Evolutionary conservation across 2,797 vertebrate species (phyloP).

Genomic region (Melanotaenia pygmaea): DNA sequence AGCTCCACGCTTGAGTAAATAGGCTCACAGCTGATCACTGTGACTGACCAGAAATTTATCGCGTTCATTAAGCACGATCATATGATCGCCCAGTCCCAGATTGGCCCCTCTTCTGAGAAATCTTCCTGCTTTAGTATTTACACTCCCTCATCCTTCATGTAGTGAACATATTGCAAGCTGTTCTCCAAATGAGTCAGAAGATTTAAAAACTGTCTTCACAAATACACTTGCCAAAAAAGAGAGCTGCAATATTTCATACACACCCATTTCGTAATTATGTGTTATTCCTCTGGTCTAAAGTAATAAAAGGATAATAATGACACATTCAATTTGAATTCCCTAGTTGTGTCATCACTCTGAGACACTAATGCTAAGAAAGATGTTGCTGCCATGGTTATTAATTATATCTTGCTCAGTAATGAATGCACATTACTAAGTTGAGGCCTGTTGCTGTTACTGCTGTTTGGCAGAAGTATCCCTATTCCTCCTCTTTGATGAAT

Average conservation of each 20-base stretch:
- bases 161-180: background rate
- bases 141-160: background rate
- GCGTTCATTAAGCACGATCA: no score
- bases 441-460: background rate
- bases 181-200: conserved; percentile 1
- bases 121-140: background rate
- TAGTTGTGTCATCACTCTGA: background rate
- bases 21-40: no score
- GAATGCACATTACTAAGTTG: background rate
- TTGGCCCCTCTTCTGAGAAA: background rate
- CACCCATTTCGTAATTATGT: background rate
- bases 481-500: background rate
- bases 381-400: background rate
- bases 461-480: background rate
- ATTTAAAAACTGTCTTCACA: conserved; percentile 3
- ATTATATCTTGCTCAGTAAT: background rate
- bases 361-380: background rate
- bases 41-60: no score
- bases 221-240: background rate
- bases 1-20: no score
- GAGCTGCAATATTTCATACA: conserved; percentile 4
- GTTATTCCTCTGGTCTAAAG: background rate
- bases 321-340: background rate
- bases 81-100: no score
- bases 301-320: background rate